Conservation (phyloP, 2,113 vertebrate species). For the Oreochromis spilurus region DNA sequence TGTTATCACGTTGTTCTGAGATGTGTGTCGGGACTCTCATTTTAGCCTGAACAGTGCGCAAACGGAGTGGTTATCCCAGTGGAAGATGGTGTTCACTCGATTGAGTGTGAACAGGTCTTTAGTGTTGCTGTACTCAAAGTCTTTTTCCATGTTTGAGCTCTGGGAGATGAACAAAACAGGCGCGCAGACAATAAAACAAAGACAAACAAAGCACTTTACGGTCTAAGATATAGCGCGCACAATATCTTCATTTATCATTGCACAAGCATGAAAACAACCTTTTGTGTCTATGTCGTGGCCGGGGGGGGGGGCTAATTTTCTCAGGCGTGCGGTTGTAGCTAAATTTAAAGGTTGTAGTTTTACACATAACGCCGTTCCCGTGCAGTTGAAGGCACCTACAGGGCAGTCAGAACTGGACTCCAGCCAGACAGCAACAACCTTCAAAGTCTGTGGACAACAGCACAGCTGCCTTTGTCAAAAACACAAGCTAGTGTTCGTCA, state of each 20-base stretch:
- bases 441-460: not conserved
- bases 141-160: not conserved
- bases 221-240: not conserved
- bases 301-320: not conserved
- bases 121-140: not conserved
- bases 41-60: not conserved
- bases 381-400: slow-evolving; percentile 16
- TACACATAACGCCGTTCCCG: slow-evolving; percentile 1
- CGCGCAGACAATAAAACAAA: not conserved
- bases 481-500: not conserved
- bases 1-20: not conserved
- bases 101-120: not conserved
- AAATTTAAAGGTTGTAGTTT: slow-evolving; percentile 20
- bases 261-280: slow-evolving; percentile 22
- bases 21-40: not conserved
- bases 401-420: slow-evolving; percentile 13
- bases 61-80: not conserved
- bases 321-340: not conserved
- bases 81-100: not conserved
- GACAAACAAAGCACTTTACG: not conserved
- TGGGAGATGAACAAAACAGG: not conserved
- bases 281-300: not conserved
- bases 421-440: slow-evolving; percentile 23
- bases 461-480: not conserved
- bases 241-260: slow-evolving; percentile 26